Conservation (phyloP, 2,888 invertebrate species). For the Platycheirus albimanus region DNA sequence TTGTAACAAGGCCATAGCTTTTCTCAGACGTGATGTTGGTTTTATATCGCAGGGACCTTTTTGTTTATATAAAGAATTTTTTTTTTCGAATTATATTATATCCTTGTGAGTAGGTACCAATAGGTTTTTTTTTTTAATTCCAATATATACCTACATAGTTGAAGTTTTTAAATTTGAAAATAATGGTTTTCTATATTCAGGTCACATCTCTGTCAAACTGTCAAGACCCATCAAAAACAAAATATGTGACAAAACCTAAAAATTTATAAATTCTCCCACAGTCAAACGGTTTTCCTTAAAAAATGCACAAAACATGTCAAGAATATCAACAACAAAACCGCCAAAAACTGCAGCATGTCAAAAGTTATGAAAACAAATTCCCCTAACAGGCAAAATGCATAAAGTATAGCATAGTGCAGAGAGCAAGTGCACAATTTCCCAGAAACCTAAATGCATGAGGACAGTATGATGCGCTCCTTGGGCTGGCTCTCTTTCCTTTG, state of each 20-base stretch:
- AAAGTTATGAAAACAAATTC: constrained; percentile 57
- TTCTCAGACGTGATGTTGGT: too few species aligned
- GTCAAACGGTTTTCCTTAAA: not conserved
- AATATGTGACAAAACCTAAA: constrained; percentile 12
- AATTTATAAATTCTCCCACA: constrained; percentile 18
- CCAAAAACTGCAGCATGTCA: constrained; percentile 50
- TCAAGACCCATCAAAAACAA: constrained; percentile 24
- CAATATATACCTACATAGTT: not conserved
- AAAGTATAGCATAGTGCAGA: constrained; percentile 1
- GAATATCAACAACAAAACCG: constrained; percentile 37
- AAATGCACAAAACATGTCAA: constrained; percentile 20
- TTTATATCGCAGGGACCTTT: too few species aligned
- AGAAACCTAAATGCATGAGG: constrained; percentile 28
- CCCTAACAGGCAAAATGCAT: constrained; percentile 33
- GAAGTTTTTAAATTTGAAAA: not conserved
- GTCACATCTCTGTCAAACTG: constrained; percentile 17
- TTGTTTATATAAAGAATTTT: too few species aligned
- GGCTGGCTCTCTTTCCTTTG: not conserved
- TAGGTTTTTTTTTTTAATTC: too few species aligned
- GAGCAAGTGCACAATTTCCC: constrained; percentile 66
- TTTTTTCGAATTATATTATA: too few species aligned
- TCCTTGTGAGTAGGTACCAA: too few species aligned
- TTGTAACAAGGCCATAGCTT: constrained; percentile 7
- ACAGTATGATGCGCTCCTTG: constrained; percentile 29
- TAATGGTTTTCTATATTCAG: not conserved